phyloP scores from a whole-genome alignment of 2,797 vertebrate species.

The Natrix natrix region DNA sequence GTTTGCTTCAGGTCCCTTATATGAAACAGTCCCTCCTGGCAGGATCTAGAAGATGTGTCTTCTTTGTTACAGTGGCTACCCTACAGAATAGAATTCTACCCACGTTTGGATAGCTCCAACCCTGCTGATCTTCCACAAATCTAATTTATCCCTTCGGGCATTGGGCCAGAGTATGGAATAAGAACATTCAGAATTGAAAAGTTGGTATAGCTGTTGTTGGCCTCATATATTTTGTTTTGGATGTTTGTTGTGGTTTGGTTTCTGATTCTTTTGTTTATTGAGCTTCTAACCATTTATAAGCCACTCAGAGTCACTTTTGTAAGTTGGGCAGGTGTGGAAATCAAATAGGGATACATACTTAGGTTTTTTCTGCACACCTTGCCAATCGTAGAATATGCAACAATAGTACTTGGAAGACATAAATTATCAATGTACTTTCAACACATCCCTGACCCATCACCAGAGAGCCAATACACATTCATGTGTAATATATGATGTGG shows the following conservation, averaged over 20 bases:
- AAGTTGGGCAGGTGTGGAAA: background rate
- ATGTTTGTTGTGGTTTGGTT: background rate
- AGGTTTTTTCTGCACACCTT: background rate
- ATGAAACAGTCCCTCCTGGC: background rate
- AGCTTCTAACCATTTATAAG: background rate
- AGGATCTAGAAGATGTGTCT: background rate
- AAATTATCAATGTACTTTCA: background rate
- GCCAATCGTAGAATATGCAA: background rate
- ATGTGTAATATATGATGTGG: background rate
- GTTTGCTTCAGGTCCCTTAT: background rate
- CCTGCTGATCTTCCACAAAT: background rate
- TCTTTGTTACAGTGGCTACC: background rate
- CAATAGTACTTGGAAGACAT: background rate
- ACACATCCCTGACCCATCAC: background rate
- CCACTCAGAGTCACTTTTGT: background rate
- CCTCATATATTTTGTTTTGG: background rate
- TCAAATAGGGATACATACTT: background rate
- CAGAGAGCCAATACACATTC: background rate
- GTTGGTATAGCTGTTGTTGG: background rate
- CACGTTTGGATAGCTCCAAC: background rate
- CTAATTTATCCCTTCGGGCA: background rate
- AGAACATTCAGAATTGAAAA: background rate
- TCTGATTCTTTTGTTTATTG: background rate
- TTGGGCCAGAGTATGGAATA: background rate
- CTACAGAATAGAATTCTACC: background rate